phyloP scores from a whole-genome alignment of 2,797 vertebrate genomes.

The Acrossocheilus fasciatus region DNA sequence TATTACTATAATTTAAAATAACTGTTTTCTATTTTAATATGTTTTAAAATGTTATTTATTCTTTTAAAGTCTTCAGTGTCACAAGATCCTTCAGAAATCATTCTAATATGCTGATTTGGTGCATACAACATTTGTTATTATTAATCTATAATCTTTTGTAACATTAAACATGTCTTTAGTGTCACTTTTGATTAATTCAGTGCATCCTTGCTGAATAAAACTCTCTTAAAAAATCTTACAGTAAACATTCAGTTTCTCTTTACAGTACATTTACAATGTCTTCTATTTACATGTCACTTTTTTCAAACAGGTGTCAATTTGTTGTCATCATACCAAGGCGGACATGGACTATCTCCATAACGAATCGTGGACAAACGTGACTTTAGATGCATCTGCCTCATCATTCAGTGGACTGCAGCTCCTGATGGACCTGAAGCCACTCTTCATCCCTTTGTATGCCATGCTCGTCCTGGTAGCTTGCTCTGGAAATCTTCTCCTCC shows the following conservation, averaged over 20 bases:
- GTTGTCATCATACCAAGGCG: conserved; percentile 59
- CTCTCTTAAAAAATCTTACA: too few species aligned
- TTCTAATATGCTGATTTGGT: background rate
- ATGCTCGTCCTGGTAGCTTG: conserved; percentile 82
- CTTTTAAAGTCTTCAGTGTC: background rate
- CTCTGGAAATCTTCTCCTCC: conserved; percentile 84
- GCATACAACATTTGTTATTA: background rate
- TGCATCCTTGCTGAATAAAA: background rate
- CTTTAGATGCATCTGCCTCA: conserved; percentile 47
- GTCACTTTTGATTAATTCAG: background rate
- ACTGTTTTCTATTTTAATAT: background rate
- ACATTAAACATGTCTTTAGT: background rate
- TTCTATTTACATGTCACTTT: conserved; percentile 5
- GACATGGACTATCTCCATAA: conserved; percentile 67
- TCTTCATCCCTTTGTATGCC: conserved; percentile 87
- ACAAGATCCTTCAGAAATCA: background rate
- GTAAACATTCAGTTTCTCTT: background rate
- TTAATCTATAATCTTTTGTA: background rate
- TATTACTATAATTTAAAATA: background rate
- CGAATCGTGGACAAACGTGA: conserved; percentile 71
- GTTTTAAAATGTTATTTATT: background rate
- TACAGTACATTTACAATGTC: background rate
- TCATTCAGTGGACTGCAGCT: conserved; percentile 85
- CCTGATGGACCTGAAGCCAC: conserved; percentile 81
- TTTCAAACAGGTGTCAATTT: conserved; percentile 40